Conservation (phyloP, 1,140 invertebrate species). For the Cherax destructor region DNA sequence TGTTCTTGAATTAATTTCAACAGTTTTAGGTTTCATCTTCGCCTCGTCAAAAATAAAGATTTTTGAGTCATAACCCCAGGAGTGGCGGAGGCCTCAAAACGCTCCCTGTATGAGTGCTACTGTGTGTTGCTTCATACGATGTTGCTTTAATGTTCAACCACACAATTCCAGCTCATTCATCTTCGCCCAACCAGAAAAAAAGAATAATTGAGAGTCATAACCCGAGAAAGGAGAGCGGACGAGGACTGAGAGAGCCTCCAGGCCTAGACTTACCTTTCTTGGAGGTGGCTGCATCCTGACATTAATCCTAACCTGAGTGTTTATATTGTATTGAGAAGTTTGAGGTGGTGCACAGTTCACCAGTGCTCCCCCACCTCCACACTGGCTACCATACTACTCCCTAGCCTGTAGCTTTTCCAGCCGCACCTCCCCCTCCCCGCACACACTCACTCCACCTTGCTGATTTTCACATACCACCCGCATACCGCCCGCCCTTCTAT, state of each 20-base stretch:
- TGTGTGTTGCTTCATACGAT: not conserved
- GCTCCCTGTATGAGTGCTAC: too few relatives aligned
- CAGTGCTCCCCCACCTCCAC: constrained; percentile 35
- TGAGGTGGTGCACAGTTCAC: not conserved
- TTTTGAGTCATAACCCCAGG: too few relatives aligned
- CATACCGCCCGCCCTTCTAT: not conserved
- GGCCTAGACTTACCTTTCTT: constrained; percentile 18
- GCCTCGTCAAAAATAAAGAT: too few relatives aligned
- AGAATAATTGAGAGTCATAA: not conserved
- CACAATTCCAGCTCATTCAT: constrained; percentile 3
- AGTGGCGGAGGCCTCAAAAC: too few relatives aligned
- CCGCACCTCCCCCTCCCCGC: not conserved
- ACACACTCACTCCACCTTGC: not conserved
- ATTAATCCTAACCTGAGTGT: constrained; percentile 34
- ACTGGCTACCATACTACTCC: constrained; percentile 31
- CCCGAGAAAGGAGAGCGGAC: not conserved
- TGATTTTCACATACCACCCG: constrained; percentile 3
- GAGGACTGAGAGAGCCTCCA: too few relatives aligned
- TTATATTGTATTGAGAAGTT: constrained; percentile 36
- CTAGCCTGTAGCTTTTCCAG: constrained; percentile 12
- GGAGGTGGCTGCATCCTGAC: constrained; percentile 31
- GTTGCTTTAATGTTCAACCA: not conserved
- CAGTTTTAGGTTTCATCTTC: too few relatives aligned
- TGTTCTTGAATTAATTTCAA: too few relatives aligned
- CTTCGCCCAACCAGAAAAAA: not conserved